phyloP scores from a whole-genome alignment of 2,888 invertebrate species.

The Bembecia ichneumoniformis region DNA sequence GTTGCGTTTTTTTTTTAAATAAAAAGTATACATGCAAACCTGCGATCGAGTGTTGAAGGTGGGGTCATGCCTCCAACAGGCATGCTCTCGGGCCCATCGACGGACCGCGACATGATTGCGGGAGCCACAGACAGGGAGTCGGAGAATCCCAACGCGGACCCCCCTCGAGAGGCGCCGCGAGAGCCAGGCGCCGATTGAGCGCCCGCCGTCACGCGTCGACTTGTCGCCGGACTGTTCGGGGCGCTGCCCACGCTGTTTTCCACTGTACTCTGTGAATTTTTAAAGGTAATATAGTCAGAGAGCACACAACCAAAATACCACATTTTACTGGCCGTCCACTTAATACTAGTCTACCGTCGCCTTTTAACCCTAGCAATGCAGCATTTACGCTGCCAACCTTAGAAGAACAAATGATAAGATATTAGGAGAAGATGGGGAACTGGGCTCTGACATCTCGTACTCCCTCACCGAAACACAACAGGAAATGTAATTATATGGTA shows the following conservation, averaged over 20 bases:
- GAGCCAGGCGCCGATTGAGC: slow-evolving; percentile 55
- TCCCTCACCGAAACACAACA: too few species aligned
- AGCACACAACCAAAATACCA: too few species aligned
- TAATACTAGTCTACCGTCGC: too few species aligned
- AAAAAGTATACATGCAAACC: neutral
- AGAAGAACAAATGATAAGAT: neutral
- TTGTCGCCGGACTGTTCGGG: slow-evolving; percentile 63
- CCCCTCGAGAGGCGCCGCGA: slow-evolving; percentile 64
- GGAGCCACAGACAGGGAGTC: slow-evolving; percentile 35
- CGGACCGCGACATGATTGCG: slow-evolving; percentile 69
- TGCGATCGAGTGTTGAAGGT: slow-evolving; percentile 10
- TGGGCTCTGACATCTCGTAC: too few species aligned
- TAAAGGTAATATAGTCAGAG: neutral
- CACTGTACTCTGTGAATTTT: slow-evolving; percentile 36
- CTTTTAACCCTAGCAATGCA: too few species aligned
- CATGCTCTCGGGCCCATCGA: slow-evolving; percentile 72
- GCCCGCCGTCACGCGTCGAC: slow-evolving; percentile 22
- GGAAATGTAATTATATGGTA: too few species aligned
- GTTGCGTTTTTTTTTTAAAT: too few species aligned
- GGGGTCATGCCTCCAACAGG: slow-evolving; percentile 32
- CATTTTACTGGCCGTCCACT: too few species aligned
- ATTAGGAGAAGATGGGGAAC: too few species aligned
- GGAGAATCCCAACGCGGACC: slow-evolving; percentile 55
- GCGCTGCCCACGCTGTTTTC: slow-evolving; percentile 75
- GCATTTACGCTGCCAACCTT: too few species aligned